Conservation (phyloP, 2,888 invertebrate species). For the Drosophila kambysellisi region DNA sequence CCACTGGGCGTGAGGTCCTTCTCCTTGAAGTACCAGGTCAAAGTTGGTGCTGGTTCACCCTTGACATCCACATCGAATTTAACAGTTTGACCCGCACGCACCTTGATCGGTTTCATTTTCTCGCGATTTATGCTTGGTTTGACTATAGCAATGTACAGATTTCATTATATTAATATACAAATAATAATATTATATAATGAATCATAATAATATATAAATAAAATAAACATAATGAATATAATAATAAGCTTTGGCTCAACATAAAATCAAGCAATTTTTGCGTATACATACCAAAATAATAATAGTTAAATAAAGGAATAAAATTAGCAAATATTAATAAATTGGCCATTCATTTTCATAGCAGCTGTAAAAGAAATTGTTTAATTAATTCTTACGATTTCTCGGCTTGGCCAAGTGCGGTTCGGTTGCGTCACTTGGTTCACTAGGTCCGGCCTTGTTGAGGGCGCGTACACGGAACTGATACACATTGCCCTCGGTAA, state of each 20-base stretch:
- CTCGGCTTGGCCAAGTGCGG: slow-evolving; percentile 95
- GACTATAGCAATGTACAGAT: slow-evolving; percentile 86
- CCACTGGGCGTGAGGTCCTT: slow-evolving; percentile 89
- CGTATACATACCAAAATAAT: slow-evolving; percentile 18
- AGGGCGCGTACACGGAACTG: slow-evolving; percentile 98
- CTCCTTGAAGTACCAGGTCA: slow-evolving; percentile 89
- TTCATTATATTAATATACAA: neutral
- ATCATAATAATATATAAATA: neutral
- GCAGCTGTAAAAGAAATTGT: neutral
- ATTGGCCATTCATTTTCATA: slow-evolving; percentile 4
- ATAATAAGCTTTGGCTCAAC: slow-evolving; percentile 60
- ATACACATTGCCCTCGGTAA: slow-evolving; percentile 96
- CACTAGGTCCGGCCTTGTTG: slow-evolving; percentile 97
- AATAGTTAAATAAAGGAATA: slow-evolving; percentile 3
- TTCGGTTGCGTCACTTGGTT: slow-evolving; percentile 95
- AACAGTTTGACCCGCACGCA: slow-evolving; percentile 95
- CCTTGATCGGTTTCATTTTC: slow-evolving; percentile 94
- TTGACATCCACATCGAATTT: slow-evolving; percentile 97
- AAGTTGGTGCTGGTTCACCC: slow-evolving; percentile 98
- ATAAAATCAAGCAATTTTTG: slow-evolving; percentile 32
- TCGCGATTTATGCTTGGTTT: slow-evolving; percentile 98
- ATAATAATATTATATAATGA: neutral
- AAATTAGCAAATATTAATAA: slow-evolving; percentile 5
- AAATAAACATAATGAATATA: neutral
- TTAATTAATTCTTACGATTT: slow-evolving; percentile 88